Evolutionary conservation across 2,113 vertebrate genomes (phyloP), one percentile per base, ranked within the genome.

Genomic region (Chaetodon auriga): DNA sequence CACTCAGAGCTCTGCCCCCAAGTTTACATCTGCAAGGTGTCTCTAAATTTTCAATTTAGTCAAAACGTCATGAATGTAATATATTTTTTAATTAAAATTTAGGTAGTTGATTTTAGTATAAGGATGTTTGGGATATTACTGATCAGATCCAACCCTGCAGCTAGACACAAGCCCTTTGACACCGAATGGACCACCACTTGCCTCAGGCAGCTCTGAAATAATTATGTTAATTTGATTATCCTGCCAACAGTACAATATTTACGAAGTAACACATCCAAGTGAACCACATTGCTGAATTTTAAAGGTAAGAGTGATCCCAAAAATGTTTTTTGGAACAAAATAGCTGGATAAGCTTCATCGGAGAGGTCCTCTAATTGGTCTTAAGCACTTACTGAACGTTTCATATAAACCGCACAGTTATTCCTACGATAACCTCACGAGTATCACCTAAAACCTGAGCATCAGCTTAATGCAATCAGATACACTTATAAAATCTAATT

Each of bases 401-500:
- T 87, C 49, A 65, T 84, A 83, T 70, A 71, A 86, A 84, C 61
- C 6, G n/a, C 45, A 30, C 61, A 63, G 82, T 81, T 82, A 80
- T 72, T 46, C 81, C 85, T 68, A 55, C 69, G 46, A 81, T 45
- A 84, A 76, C 64, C 87, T 84, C 85, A 65, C 46, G 55, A 75
- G 82, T 65, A 83, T 89, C 87, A 78, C 82, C 87, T 90, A 81
- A 84, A 92, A 92, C 86, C 90, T 82, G 81, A 86, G 84, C 83
- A 58, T 84, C 74, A 75, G 43, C 62, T 66, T 90, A 94, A 93
- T 91, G 64, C 79, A 92, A 90, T 93, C 84, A 81, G 58, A 82
- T 83, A 54, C 75, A 85, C 82, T 80, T 86, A 86, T 79, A 84
- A 86, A 92, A 93, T 94, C 86, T 51, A 92, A 94, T 94, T 91